phyloP scores from a whole-genome alignment of 2,113 vertebrate genomes.

The Cyanoramphus novaezelandiae region DNA sequence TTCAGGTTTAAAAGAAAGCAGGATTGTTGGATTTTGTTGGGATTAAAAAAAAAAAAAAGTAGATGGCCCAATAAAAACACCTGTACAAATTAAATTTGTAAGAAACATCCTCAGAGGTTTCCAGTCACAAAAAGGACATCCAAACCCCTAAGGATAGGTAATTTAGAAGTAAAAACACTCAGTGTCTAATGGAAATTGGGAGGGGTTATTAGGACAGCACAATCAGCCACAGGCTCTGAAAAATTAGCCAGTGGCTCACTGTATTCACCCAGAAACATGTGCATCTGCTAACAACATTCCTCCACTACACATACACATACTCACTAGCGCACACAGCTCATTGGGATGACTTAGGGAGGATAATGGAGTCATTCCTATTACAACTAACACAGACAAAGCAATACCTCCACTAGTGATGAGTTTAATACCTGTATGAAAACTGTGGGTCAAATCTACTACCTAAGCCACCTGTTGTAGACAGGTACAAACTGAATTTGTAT shows the following conservation, averaged over 20 bases:
- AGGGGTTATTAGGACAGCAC: background rate
- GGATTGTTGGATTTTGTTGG: background rate
- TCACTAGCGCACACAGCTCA: background rate
- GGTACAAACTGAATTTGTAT: background rate
- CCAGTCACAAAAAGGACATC: accelerated
- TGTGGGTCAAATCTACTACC: background rate
- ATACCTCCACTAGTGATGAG: background rate
- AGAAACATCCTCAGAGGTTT: background rate
- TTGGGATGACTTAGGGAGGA: background rate
- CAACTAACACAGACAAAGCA: background rate
- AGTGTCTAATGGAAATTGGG: background rate
- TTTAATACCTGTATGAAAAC: background rate
- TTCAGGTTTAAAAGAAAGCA: background rate
- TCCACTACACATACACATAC: background rate
- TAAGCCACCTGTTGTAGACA: background rate
- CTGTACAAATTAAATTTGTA: background rate
- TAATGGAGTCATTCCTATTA: background rate
- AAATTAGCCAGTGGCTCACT: background rate
- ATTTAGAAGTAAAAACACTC: background rate
- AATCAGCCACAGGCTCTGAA: background rate
- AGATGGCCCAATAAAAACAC: background rate
- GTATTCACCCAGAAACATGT: background rate
- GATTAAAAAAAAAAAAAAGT: background rate
- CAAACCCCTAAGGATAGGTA: background rate
- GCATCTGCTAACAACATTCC: background rate